These are phyloP conservation scores for Lytechinus pictus DNA, from an alignment of 35 echinoderm and acorn worm genomes.

Conservation along the genomic window DNA sequence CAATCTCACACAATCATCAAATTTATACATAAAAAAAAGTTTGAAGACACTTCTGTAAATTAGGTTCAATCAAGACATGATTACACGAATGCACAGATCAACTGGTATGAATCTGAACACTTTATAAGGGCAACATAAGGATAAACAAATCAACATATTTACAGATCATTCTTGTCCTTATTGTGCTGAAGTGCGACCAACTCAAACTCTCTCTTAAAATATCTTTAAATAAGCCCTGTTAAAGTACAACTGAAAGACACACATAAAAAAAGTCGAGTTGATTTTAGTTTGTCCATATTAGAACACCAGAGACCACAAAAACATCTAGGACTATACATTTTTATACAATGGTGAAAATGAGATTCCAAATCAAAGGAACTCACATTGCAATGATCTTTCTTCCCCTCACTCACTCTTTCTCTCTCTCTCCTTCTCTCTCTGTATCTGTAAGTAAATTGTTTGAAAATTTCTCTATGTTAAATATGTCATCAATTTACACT, in stretches of 20 bases:
- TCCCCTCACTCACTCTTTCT: too few relatives aligned
- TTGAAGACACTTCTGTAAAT: slow-evolving; percentile 46
- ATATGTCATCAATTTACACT: slow-evolving; percentile 32
- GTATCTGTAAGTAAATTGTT: not conserved
- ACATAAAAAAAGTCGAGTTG: slow-evolving; percentile 37
- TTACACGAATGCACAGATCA: not conserved
- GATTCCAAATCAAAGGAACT: not conserved
- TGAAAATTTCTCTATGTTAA: slow-evolving; percentile 46
- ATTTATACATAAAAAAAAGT: slow-evolving; percentile 32
- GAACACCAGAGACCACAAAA: slow-evolving; percentile 5
- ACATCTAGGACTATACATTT: slow-evolving; percentile 6
- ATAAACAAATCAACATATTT: slow-evolving; percentile 27
- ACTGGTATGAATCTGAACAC: not conserved
- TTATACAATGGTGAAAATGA: not conserved
- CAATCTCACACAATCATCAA: not conserved
- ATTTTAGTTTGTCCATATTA: not conserved
- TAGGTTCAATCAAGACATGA: not conserved
- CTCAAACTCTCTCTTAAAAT: not conserved
- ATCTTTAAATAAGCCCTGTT: slow-evolving; percentile 41
- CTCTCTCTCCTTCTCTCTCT: not conserved
- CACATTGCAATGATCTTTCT: not conserved
- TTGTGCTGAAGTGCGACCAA: not conserved
- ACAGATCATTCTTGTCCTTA: slow-evolving; percentile 2
- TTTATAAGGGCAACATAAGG: not conserved
- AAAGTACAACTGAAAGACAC: slow-evolving; percentile 52